Percentiles rank a stretch among this genome's conserved stretches.
These are phyloP conservation scores for Anhinga anhinga DNA, from an alignment of 2,113 vertebrate species.

Conservation along the genomic window DNA sequence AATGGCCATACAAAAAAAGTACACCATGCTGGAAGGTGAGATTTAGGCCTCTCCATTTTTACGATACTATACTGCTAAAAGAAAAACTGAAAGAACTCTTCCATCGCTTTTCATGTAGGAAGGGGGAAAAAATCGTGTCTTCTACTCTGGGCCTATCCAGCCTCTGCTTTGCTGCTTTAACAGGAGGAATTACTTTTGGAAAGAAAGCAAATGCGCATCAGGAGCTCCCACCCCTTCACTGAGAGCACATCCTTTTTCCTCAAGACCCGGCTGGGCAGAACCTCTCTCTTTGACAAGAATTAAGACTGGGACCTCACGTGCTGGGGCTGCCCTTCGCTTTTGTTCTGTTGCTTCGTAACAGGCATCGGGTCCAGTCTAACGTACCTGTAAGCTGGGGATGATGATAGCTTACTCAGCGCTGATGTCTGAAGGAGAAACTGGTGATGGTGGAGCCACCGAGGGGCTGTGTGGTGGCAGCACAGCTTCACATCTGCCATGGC, in stretches of 20 bases:
- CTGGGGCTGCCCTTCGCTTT: background rate
- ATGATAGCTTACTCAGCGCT: background rate
- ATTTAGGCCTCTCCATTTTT: background rate
- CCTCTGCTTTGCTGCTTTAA: background rate
- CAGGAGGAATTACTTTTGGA: background rate
- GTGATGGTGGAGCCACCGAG: background rate
- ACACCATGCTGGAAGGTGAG: background rate
- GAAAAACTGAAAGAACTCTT: background rate
- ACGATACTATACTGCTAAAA: background rate
- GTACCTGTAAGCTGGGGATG: background rate
- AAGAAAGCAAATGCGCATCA: background rate
- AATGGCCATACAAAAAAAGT: background rate
- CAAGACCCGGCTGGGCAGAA: background rate
- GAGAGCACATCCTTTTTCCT: background rate
- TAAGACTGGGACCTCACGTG: rapidly evolving
- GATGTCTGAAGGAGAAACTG: background rate
- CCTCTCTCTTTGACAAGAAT: background rate
- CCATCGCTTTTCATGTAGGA: background rate
- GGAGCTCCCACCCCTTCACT: background rate
- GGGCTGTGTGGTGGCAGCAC: background rate
- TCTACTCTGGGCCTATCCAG: background rate
- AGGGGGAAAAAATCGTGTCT: background rate
- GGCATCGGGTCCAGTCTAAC: background rate
- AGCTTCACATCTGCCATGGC: background rate
- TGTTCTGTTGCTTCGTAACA: background rate